A percentile compares a stretch with the other conserved stretches of the same genome.
Conservation (phyloP, 1,140 invertebrate species). For the Drosophila pruinosa region DNA sequence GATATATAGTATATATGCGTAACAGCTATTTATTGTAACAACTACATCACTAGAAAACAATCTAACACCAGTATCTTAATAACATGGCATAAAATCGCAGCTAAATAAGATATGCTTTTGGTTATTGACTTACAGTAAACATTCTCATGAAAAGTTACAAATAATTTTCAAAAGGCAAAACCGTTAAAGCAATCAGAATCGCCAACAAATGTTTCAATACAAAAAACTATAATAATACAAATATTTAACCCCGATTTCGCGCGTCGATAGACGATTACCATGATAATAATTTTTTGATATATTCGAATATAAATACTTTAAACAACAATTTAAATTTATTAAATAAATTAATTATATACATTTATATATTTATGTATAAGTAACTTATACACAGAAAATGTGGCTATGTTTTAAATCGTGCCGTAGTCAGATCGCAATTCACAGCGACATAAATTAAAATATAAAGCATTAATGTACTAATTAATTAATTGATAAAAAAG, state of each 20-base stretch:
- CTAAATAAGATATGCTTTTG: constrained; percentile 39
- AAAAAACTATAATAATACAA: background rate
- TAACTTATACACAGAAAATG: constrained; percentile 38
- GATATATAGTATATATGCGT: constrained; percentile 16
- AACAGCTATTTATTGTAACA: constrained; percentile 20
- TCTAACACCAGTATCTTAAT: constrained; percentile 1
- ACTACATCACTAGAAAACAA: constrained; percentile 16
- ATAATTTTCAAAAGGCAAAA: constrained; percentile 13
- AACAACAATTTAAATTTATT: constrained; percentile 11
- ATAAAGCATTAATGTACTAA: constrained; percentile 10
- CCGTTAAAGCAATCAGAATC: constrained; percentile 35
- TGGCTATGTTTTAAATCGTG: constrained; percentile 43
- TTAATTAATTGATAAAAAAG: background rate
- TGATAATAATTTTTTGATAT: constrained; percentile 81
- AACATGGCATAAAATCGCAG: constrained; percentile 11
- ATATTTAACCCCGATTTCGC: constrained; percentile 46
- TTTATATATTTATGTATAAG: constrained; percentile 8
- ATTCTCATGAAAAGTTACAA: constrained; percentile 24
- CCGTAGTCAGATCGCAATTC: constrained; percentile 63
- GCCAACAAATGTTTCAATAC: constrained; percentile 30
- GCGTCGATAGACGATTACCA: constrained; percentile 68
- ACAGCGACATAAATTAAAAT: constrained; percentile 54
- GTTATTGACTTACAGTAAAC: constrained; percentile 37
- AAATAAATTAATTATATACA: constrained; percentile 21
- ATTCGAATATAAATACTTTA: constrained; percentile 18